phyloP scores from a whole-genome alignment of 2,888 invertebrate species.

The Drosophila gaucha region DNA sequence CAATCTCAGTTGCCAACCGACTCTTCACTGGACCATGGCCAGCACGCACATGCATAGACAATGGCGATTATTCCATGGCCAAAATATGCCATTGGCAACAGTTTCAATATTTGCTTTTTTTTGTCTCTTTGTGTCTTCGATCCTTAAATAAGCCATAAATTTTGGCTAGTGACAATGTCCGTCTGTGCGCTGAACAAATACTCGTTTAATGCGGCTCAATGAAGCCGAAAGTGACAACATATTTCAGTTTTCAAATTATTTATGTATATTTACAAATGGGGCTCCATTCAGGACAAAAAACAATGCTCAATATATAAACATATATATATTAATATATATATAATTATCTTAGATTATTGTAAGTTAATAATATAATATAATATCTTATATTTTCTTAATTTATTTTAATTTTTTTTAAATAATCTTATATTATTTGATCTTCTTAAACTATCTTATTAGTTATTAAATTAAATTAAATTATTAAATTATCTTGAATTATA shows the following conservation, averaged over 20 bases:
- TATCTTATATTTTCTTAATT: no score
- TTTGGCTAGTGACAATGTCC: slow-evolving; percentile 28
- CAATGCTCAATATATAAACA: background rate
- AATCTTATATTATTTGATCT: no score
- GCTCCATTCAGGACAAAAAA: slow-evolving; percentile 10
- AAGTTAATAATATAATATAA: no score
- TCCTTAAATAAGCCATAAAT: slow-evolving; percentile 43
- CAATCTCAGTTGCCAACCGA: slow-evolving; percentile 1
- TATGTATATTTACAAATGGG: slow-evolving; percentile 15
- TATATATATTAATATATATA: background rate
- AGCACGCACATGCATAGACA: background rate
- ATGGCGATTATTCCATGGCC: slow-evolving; percentile 5
- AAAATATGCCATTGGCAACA: slow-evolving; percentile 23
- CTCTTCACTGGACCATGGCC: background rate
- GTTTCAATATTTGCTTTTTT: slow-evolving; percentile 9
- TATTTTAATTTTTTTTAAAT: no score
- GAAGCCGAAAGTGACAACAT: slow-evolving; percentile 45
- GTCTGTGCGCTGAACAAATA: slow-evolving; percentile 29
- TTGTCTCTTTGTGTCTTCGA: slow-evolving; percentile 6
- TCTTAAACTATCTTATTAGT: no score
- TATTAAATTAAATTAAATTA: no score
- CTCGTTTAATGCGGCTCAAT: slow-evolving; percentile 30
- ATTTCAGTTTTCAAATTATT: slow-evolving; percentile 17
- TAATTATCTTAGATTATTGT: no score
- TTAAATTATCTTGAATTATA: no score